phyloP scores from a whole-genome alignment of 2,113 vertebrate genomes.

The Strix aluco region DNA sequence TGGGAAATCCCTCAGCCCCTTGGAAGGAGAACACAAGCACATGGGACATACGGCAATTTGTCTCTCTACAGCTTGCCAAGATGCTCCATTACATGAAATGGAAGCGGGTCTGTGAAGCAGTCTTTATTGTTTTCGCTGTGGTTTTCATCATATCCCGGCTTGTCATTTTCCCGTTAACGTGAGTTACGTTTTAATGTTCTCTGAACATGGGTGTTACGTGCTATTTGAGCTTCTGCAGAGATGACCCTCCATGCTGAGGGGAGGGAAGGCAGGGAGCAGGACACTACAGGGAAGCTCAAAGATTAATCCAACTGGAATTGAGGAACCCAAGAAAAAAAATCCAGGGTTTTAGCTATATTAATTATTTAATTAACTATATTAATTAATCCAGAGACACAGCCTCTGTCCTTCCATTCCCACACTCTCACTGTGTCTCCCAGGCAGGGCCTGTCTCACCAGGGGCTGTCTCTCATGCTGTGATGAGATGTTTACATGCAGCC shows the following conservation, averaged over 20 bases:
- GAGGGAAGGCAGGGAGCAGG: not conserved
- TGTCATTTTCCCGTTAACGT: constrained; percentile 78
- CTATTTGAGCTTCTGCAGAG: not conserved
- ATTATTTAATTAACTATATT: not conserved
- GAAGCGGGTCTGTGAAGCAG: constrained; percentile 69
- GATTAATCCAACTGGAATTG: not conserved
- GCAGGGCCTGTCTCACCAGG: not conserved
- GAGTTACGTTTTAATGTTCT: not conserved
- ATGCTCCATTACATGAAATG: constrained; percentile 78
- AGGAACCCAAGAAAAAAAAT: not conserved
- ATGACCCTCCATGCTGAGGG: not conserved
- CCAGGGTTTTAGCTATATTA: not conserved
- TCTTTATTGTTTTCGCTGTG: constrained; percentile 75
- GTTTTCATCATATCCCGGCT: constrained; percentile 80
- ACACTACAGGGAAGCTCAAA: not conserved
- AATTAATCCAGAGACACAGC: not conserved
- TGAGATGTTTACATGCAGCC: not conserved
- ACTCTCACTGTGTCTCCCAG: not conserved
- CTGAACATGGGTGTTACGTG: not conserved
- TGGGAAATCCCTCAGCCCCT: not conserved
- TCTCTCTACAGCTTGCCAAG: constrained; percentile 75
- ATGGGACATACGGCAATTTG: not conserved
- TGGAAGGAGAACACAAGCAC: not conserved
- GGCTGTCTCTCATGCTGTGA: not conserved
- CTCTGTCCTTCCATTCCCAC: not conserved